Percentiles rank a stretch among this genome's conserved stretches.
Conservation (phyloP, 2,888 invertebrate species). For the Parnassius mnemosyne region DNA sequence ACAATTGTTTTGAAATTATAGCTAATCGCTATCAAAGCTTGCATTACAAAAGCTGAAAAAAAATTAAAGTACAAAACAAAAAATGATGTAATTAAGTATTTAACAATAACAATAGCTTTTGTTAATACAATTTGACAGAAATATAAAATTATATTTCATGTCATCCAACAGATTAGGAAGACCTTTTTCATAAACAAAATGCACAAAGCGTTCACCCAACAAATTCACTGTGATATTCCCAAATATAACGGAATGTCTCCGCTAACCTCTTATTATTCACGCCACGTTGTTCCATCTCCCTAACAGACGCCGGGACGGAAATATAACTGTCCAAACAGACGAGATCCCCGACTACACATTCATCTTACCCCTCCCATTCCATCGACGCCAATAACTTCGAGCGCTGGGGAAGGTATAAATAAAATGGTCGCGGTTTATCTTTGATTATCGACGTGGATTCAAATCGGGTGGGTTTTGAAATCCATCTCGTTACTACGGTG, state of each 20-base stretch:
- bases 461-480: constrained; percentile 40
- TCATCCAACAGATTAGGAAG: background rate
- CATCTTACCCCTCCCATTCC: constrained; percentile 38
- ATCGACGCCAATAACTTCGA: constrained; percentile 21
- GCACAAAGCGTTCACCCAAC: background rate
- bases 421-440: constrained; percentile 41
- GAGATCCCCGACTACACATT: constrained; percentile 48
- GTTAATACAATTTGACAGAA: too few relatives aligned
- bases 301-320: constrained; percentile 49
- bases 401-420: constrained; percentile 30
- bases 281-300: constrained; percentile 39
- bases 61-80: too few relatives aligned
- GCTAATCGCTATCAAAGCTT: too few relatives aligned
- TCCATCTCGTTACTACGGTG: constrained; percentile 40
- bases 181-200: constrained; percentile 1
- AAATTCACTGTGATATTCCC: constrained; percentile 17
- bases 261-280: constrained; percentile 31
- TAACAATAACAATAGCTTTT: too few relatives aligned
- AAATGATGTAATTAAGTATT: too few relatives aligned
- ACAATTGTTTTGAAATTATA: too few relatives aligned
- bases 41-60: too few relatives aligned
- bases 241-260: constrained; percentile 21
- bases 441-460: constrained; percentile 52
- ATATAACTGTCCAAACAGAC: constrained; percentile 53
- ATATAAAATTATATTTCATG: too few relatives aligned